phyloP scores from a whole-genome alignment of 2,797 vertebrate genomes.

The Vireo griseus region DNA sequence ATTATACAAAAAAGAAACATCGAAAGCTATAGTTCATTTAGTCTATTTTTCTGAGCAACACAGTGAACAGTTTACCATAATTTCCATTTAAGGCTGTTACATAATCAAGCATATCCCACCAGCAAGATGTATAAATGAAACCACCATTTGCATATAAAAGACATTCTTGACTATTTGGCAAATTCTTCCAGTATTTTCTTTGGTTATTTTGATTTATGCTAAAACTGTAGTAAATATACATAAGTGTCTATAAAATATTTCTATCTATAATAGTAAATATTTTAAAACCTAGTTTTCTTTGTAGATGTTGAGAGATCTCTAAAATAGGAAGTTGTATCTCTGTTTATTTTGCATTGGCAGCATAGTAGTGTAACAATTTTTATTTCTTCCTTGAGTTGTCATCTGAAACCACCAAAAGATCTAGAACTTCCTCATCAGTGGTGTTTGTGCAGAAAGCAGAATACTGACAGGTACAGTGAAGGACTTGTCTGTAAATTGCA shows the following conservation, averaged over 20 bases:
- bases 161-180: neutral
- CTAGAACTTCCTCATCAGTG: neutral
- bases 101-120: neutral
- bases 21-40: neutral
- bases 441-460: neutral
- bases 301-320: neutral
- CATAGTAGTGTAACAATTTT: neutral
- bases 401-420: neutral
- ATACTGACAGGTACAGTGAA: neutral
- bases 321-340: neutral
- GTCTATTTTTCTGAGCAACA: neutral
- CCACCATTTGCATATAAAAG: neutral
- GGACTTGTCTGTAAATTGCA: neutral
- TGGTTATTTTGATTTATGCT: neutral
- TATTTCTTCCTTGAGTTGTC: neutral
- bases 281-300: neutral
- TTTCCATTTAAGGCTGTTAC: neutral
- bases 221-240: neutral
- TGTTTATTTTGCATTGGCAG: neutral
- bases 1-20: neutral
- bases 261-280: neutral
- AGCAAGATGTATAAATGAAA: neutral
- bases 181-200: neutral
- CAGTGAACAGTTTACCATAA: neutral
- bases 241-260: neutral